Evolutionary conservation across 37 sponge, comb jelly and placozoan genomes (phyloP), one percentile per base, ranked within the genome.

Genomic region (Eunapius fragilis): DNA sequence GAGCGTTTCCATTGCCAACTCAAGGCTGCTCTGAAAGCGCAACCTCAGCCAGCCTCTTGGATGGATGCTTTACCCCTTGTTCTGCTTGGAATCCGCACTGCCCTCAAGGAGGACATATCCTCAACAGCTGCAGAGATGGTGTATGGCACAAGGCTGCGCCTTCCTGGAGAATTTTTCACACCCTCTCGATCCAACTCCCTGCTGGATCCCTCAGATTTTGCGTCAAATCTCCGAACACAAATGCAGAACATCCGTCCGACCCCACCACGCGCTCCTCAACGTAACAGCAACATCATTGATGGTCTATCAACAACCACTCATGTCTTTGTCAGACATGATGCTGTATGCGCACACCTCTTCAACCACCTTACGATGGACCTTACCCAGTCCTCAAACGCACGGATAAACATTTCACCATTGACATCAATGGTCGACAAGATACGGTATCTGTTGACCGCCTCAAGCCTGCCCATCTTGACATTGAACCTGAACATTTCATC

Each of bases 381-480:
- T n/a, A n/a, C n/a, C n/a, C n/a, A n/a, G n/a, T n/a, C n/a, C n/a
- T n/a, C n/a, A n/a, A n/a, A n/a, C n/a, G n/a, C 13, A 77, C 83
- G 0, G 80, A 81, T 71, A 93, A 93, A 72, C 83, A 86, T 48
- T 93, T 93, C 84, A 89, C 89, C 0, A 2, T 93, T 13, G 75
- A 86, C 50, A 69, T 89, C 37, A 84, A 89, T 13, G 89, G 86
- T 34, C 38, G 80, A 0, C 70, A 72, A 0, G 71, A 78, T 75
- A 88, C 89, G 0, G 74, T 92, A 36, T 92, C 89, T 19, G n/a
- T 92, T 17, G 83, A 93, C 73, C 93, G 89, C 19, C 82, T 93
- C 49, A 93, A 93, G 70, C 93, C 93, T 24, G 90, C 93, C 28
- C 36, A 82, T 36, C 33, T 34, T 76, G 33, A 30, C 33, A 30